Evolutionary conservation across 1,140 invertebrate species (phyloP).

Genomic region (Latrodectus geometricus): DNA sequence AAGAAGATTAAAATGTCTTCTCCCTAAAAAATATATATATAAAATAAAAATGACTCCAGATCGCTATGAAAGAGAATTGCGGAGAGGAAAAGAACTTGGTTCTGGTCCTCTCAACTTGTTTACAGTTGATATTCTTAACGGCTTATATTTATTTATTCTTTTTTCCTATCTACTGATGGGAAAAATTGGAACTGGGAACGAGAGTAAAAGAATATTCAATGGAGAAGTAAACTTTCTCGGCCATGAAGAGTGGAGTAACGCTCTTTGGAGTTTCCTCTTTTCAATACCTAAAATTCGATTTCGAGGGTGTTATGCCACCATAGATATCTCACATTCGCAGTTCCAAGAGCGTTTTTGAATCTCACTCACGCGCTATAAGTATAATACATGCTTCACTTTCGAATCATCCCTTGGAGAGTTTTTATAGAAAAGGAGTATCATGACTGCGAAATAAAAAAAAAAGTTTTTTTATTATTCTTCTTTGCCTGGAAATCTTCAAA

Average conservation of each 20-base stretch:
- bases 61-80: constrained; percentile 18
- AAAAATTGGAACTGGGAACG: constrained; percentile 31
- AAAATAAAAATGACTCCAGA: constrained; percentile 33
- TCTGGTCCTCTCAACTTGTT: constrained; percentile 46
- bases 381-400: constrained; percentile 33
- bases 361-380: constrained; percentile 35
- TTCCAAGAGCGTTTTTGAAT: constrained; percentile 28
- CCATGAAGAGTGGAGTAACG: constrained; percentile 6
- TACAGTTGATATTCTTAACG: constrained; percentile 50
- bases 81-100: constrained; percentile 16
- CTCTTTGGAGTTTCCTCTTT: constrained; percentile 43
- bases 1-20: constrained; percentile 62
- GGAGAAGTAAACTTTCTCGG: neutral
- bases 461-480: too few relatives aligned
- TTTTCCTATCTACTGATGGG: constrained; percentile 52
- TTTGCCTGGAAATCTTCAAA: too few relatives aligned
- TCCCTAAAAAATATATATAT: constrained; percentile 1
- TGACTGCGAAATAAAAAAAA: too few relatives aligned
- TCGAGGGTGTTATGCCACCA: constrained; percentile 27
- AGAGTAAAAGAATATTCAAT: neutral
- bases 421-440: neutral
- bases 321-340: constrained; percentile 54
- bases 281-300: constrained; percentile 58
- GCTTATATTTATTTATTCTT: constrained; percentile 45
- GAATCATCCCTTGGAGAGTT: neutral